Evolutionary conservation across 1,140 invertebrate genomes (phyloP), one percentile per base, ranked within the genome.

Genomic region (Drosophila erecta): DNA sequence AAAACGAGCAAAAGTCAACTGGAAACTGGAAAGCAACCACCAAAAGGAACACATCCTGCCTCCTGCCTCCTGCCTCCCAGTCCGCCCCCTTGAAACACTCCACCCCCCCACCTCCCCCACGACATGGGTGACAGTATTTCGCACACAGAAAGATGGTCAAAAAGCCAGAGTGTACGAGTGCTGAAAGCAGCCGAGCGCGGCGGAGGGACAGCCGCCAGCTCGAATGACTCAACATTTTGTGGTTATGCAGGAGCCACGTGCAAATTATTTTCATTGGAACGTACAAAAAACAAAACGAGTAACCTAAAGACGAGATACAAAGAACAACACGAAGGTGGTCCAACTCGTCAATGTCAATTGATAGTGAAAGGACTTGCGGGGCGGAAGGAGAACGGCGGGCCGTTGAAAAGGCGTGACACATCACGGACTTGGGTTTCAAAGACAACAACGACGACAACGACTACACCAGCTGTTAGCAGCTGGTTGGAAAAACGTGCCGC

Each of bases 21-120:
- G 84, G 84, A 87, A 87, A 89, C 84, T 83, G 83, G 83, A 89
- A 89, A 83, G 66, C 71, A 83, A 89, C 83, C 84, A 79, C 83
- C 83, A 64, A 83, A 84, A 62, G 46, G 49, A 76, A 51, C 46
- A 75, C 50, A 70, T 70, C 67, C 67, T 70, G 59, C 44, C 51
- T 37, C 35, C 33, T 53, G 43, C 50, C 43, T 14, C 17, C 17
- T 17, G 17, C 17, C 17, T 17, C 3, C 3, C 4, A 14, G 35
- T 8, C 4, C 1, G 12, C 35, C 12, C 37, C 30, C 30, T 11
- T 14, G 6, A 24, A 58, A n/a, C 35, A 20, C 33, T 55, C 4
- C 37, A 10, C 24, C 49, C 33, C 11, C 24, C 22, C 35, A 11
- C 6, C 10, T 44, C 10, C 37, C 38, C 54, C 49, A 56, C 86